Conservation (phyloP, 2,797 vertebrate genomes). For the Sebastes oblongus region DNA sequence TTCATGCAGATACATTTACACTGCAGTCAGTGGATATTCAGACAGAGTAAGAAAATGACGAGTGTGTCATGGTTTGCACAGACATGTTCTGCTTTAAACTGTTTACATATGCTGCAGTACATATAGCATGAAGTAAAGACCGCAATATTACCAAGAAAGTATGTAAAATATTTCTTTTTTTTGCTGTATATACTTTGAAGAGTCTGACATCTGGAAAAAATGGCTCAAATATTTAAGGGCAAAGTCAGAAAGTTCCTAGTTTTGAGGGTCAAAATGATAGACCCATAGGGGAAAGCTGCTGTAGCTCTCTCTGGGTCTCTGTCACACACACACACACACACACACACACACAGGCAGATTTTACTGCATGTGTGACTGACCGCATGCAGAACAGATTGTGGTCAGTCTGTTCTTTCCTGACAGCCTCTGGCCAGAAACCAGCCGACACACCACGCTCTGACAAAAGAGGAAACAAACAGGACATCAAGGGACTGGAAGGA, state of each 20-base stretch:
- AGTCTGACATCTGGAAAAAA: constrained; percentile 4
- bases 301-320: background rate
- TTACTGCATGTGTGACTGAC: constrained; percentile 36
- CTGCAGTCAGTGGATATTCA: too few species aligned
- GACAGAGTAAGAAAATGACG: background rate
- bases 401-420: constrained; percentile 61
- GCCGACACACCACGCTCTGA: constrained; percentile 23
- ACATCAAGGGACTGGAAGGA: constrained; percentile 54
- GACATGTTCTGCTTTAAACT: constrained; percentile 19
- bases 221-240: constrained; percentile 2
- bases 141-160: background rate
- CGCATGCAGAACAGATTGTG: constrained; percentile 32
- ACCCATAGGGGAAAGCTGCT: background rate
- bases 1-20: too few species aligned
- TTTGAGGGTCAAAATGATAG: background rate
- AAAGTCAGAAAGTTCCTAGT: background rate
- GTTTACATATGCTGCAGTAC: constrained; percentile 24
- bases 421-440: constrained; percentile 34
- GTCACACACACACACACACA: constrained; percentile 1
- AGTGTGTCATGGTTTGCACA: background rate
- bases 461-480: constrained; percentile 54
- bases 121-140: constrained; percentile 22
- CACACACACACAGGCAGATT: background rate
- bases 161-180: background rate
- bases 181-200: background rate